Conservation (phyloP, 2,797 vertebrate genomes). For the Rhynchotus rufescens region DNA sequence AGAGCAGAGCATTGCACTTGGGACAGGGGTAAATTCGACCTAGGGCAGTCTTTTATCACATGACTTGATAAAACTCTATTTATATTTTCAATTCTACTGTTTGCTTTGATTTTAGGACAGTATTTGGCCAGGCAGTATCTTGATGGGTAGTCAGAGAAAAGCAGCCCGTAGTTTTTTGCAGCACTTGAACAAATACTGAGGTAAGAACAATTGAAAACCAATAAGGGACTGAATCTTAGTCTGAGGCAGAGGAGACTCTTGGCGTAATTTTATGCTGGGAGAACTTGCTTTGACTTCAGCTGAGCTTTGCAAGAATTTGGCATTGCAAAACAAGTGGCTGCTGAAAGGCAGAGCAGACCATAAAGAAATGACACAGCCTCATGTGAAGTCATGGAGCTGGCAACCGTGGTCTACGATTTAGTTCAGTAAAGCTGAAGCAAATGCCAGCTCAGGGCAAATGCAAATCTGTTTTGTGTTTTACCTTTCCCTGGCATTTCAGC, state of each 20-base stretch:
- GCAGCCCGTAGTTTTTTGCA: conserved; percentile 7
- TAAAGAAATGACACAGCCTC: neutral
- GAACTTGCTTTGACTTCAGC: neutral
- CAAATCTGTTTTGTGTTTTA: neutral
- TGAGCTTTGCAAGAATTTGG: neutral
- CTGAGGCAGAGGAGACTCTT: neutral
- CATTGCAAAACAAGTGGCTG: neutral
- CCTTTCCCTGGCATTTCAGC: neutral
- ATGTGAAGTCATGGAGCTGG: neutral
- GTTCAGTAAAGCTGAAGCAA: neutral
- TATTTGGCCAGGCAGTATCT: neutral
- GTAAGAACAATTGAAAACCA: neutral
- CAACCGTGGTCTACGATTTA: fast-evolving
- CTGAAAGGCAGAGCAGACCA: neutral
- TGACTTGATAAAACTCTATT: neutral
- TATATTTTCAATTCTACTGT: conserved; percentile 15
- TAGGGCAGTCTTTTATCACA: neutral
- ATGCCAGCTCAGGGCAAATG: neutral
- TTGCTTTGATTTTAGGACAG: conserved; percentile 5
- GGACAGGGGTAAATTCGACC: neutral
- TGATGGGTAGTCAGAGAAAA: neutral
- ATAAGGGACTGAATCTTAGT: neutral
- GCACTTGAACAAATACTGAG: neutral
- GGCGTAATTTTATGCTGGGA: neutral
- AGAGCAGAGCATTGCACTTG: fast-evolving